Evolutionary conservation across 2,888 invertebrate genomes (phyloP), one percentile per base, ranked within the genome.

Genomic region (Strigamia maritima): DNA sequence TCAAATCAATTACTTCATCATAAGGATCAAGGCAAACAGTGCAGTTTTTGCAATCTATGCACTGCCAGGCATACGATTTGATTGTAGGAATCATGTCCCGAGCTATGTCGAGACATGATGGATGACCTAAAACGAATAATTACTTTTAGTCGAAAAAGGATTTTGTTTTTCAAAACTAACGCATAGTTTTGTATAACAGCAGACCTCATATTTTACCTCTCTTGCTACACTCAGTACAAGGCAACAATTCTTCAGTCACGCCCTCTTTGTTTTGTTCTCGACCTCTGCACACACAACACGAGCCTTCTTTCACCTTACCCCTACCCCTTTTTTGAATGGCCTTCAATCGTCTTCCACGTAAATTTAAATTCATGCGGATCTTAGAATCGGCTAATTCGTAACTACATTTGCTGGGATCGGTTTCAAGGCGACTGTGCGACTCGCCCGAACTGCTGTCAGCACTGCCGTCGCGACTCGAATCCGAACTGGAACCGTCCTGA

Each of bases 1-100:
- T 75, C 26, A 8, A n/a, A 10, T 40, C 10, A 40, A 40, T 81
- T 76, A 88, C 88, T 85, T 93, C 94, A 86, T 93, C 92, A 82
- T 91, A 91, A 44, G 92, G 91, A 85, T 92, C 92, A 83, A 90
- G 90, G 86, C 97, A 97, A 82, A 91, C 90, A 81, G 92, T 91
- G 87, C 97, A 97, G 76, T 91, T 91, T 88, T 97, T 97, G 87
- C 97, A 97, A 83, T 94, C 95, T 82, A 93, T 93, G 86, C 97
- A 97, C 87, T 94, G 94, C 97, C 97, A 97, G 84, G 91, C 89
- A 87, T 97, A 97, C 82, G 91, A 91, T 84, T 92, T 91, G 81
- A 94, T 93, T 82, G 93, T 92, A 81, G 91, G 90, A 81, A 93
- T 90, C 90, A 96, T 95, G 84, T 93, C 92, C 80, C 91, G 88